Evolutionary conservation across 2,113 vertebrate genomes (phyloP), one percentile per base, ranked within the genome.

Genomic region (Albula glossodonta): DNA sequence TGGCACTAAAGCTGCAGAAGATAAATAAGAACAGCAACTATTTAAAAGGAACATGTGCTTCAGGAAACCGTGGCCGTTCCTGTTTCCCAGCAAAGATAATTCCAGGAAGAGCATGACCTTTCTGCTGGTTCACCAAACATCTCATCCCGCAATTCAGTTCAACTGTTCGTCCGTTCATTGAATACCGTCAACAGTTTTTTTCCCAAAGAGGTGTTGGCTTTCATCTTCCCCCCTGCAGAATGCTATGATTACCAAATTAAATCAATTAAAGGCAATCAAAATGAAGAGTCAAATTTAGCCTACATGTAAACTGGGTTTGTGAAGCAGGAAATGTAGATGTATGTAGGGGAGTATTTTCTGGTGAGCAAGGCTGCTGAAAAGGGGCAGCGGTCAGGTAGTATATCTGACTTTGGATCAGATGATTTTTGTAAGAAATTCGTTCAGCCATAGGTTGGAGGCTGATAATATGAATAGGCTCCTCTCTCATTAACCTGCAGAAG

Each of bases 361-460:
- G 85, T 86, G 83, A 89, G 85, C 74, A 88, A 83, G 83, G 81
- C 83, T 17, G 85, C 63, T 48, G 79, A 86, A 85, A 41, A 41
- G 31, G 31, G 31, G 87, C 53, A 87, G 85, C 70, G 80, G 83
- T 81, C 88, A 78, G 53, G 79, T 19, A 85, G 86, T 81, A 19
- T 84, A 85, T 60, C 31, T 12, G 51, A 86, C 86, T 88, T 91
- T 88, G 87, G 87, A 87, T 91, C 88, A 88, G 86, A 80, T 88
- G 86, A 80, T 89, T 85, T 89, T 86, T 88, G 87, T 89, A 86
- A 86, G 81, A 85, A 83, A 81, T 78, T 63, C 83, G 87, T 87
- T 90, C 81, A 85, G 80, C 87, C 63, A 87, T 87, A 13, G 4
- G 25, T 5, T 22, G 31, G 41, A 7, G 7, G 53, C 25, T 60